Percentiles rank a stretch among this genome's conserved stretches.
These are phyloP conservation scores for Poecilia picta DNA, from an alignment of 2,797 vertebrate species.

Conservation along the genomic window DNA sequence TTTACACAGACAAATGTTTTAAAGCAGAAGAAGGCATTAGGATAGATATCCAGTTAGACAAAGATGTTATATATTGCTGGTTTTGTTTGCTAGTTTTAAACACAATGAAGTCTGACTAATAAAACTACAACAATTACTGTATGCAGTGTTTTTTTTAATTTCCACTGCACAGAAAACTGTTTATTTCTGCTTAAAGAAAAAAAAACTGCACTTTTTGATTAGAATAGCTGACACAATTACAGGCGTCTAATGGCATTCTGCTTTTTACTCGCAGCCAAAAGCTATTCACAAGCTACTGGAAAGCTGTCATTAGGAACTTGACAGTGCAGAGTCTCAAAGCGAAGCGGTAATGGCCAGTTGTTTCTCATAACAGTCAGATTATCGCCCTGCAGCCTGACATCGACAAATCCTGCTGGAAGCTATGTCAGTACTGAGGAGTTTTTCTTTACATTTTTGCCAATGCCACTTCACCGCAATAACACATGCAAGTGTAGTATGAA, in stretches of 20 bases:
- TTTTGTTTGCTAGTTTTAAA: neutral
- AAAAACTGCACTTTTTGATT: constrained; percentile 23
- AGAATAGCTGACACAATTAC: constrained; percentile 15
- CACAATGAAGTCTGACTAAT: constrained; percentile 1
- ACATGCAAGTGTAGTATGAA: constrained; percentile 9
- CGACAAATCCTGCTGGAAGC: constrained; percentile 60
- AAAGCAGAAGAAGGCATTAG: neutral
- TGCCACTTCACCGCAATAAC: constrained; percentile 50
- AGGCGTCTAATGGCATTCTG: constrained; percentile 12
- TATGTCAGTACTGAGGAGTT: constrained; percentile 60
- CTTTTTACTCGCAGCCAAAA: constrained; percentile 22
- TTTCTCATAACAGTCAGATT: constrained; percentile 72
- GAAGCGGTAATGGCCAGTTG: constrained; percentile 45
- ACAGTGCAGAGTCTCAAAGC: constrained; percentile 51
- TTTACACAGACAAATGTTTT: constrained; percentile 20
- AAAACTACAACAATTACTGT: neutral
- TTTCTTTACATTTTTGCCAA: constrained; percentile 48
- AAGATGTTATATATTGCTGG: neutral
- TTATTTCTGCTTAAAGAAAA: constrained; percentile 9
- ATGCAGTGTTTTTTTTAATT: constrained; percentile 1
- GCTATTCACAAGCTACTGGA: constrained; percentile 54
- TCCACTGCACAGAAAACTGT: neutral
- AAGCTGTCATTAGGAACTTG: constrained; percentile 47
- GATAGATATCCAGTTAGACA: neutral
- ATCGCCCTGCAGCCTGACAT: constrained; percentile 51